Percentiles rank a stretch among this genome's conserved stretches.
phyloP scores from a whole-genome alignment of 2,888 invertebrate species.

The Listrodromus nycthemerus region DNA sequence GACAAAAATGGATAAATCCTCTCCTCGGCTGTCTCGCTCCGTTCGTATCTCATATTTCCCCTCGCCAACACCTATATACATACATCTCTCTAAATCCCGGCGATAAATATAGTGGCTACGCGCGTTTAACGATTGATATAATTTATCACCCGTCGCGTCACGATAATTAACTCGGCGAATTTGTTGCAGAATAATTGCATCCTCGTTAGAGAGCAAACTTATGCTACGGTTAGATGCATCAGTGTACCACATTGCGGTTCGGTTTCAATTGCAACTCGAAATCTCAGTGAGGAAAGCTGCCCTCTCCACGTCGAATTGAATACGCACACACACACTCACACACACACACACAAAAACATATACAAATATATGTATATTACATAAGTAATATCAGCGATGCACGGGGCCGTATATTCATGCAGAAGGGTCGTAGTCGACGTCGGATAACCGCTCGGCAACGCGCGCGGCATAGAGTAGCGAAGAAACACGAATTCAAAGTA shows the following conservation, averaged over 20 bases:
- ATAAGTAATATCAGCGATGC: conserved; percentile 39
- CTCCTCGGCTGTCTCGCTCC: background rate
- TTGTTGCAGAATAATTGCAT: conserved; percentile 59
- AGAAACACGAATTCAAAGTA: conserved; percentile 69
- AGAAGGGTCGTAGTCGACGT: conserved; percentile 51
- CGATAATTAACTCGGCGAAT: conserved; percentile 58
- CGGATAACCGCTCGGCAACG: conserved; percentile 7
- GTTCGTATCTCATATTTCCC: background rate
- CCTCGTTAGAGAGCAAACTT: conserved; percentile 53
- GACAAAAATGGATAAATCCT: conserved; percentile 2
- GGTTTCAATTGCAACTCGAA: conserved; percentile 50
- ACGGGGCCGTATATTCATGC: conserved; percentile 38
- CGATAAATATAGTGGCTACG: conserved; percentile 36
- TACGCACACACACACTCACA: no score
- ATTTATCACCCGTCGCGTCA: conserved; percentile 55
- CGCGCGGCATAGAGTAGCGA: conserved; percentile 53
- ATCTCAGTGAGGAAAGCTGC: conserved; percentile 60
- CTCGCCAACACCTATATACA: background rate
- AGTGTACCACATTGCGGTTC: conserved; percentile 28
- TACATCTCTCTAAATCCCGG: background rate
- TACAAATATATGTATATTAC: background rate
- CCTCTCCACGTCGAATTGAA: background rate
- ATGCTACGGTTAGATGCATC: conserved; percentile 25
- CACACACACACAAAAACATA: no score
- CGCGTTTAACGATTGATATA: conserved; percentile 61